Evolutionary conservation across 2,797 vertebrate species (phyloP).

Genomic region (Distichodus sexfasciatus): DNA sequence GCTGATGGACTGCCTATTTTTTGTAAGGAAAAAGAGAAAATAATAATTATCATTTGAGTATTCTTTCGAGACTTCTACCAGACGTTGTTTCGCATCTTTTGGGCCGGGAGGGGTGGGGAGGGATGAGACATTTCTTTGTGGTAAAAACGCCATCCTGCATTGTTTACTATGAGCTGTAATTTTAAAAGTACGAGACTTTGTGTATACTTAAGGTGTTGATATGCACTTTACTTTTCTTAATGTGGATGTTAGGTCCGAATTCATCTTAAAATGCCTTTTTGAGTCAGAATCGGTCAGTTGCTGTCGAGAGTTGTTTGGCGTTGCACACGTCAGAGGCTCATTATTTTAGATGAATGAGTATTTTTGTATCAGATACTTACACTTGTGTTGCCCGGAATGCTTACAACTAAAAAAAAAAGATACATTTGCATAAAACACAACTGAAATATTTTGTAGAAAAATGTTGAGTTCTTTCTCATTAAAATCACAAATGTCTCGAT

Average conservation of each 20-base stretch:
- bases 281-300: constrained; percentile 24
- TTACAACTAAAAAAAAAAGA: too few relatives aligned
- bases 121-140: constrained; percentile 44
- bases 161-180: constrained; percentile 61
- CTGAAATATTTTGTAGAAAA: too few relatives aligned
- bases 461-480: too few relatives aligned
- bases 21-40: constrained; percentile 48
- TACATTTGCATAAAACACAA: too few relatives aligned
- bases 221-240: constrained; percentile 65
- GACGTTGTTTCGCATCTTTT: constrained; percentile 49
- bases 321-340: constrained; percentile 1
- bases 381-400: too few relatives aligned
- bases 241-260: constrained; percentile 51
- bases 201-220: constrained; percentile 59
- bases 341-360: too few relatives aligned
- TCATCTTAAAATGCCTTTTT: constrained; percentile 57
- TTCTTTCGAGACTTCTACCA: constrained; percentile 51
- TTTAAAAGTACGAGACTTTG: constrained; percentile 58
- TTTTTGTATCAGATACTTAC: too few relatives aligned
- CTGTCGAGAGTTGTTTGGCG: constrained; percentile 20
- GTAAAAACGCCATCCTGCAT: constrained; percentile 49
- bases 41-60: constrained; percentile 42
- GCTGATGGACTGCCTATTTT: constrained; percentile 45
- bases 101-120: too few relatives aligned
- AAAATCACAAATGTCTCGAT: too few relatives aligned